Evolutionary conservation across 2,797 vertebrate species (phyloP).

Genomic region (Natrix natrix): DNA sequence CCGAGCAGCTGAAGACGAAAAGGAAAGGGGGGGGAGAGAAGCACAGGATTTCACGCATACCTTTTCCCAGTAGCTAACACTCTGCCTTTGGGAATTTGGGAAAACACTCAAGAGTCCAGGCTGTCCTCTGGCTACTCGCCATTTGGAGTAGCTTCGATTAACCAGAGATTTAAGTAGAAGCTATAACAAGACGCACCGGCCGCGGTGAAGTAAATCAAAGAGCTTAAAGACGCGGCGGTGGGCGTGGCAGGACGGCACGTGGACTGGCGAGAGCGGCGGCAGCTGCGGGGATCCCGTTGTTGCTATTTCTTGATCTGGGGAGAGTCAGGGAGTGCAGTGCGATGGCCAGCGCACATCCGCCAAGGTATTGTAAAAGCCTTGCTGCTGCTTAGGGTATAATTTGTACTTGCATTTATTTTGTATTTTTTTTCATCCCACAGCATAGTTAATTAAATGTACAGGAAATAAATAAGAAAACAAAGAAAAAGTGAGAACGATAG

Average conservation of each 20-base stretch:
- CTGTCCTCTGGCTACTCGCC: neutral
- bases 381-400: neutral
- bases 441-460: neutral
- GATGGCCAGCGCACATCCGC: conserved; percentile 11
- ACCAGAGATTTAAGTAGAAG: neutral
- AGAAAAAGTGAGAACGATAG: conserved; percentile 27
- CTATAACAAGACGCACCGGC: neutral
- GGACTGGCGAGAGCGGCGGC: neutral
- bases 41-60: neutral
- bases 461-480: neutral
- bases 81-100: too few relatives aligned
- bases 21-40: neutral
- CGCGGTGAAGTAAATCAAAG: neutral
- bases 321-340: fast-evolving
- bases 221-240: neutral
- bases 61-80: neutral
- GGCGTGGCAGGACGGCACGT: conserved; percentile 15
- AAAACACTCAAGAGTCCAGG: too few relatives aligned
- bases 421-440: neutral
- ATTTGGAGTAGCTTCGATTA: neutral
- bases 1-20: neutral
- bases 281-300: neutral
- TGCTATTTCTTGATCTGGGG: neutral
- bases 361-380: conserved; percentile 17
- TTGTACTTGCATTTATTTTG: neutral